Conservation (phyloP, 1,140 invertebrate genomes). For the Stegodyphus mimosarum region DNA sequence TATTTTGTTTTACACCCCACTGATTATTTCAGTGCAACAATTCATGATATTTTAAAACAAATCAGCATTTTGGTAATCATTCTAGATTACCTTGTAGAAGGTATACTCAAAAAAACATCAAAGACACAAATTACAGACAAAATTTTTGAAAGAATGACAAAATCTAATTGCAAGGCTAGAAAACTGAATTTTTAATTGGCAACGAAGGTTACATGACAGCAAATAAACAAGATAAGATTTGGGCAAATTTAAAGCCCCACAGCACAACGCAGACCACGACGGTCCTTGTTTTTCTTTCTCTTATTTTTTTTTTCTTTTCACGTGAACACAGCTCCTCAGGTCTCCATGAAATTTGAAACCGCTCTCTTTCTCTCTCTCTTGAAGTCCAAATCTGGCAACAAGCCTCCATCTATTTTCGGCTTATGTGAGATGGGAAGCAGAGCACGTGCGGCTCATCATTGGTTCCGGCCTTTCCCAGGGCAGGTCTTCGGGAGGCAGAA, state of each 20-base stretch:
- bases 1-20: too few relatives aligned
- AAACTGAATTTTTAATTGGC: constrained; percentile 52
- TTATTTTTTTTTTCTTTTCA: too few relatives aligned
- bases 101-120: too few relatives aligned
- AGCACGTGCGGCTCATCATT: too few relatives aligned
- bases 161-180: neutral
- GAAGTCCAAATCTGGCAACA: constrained; percentile 6
- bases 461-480: too few relatives aligned
- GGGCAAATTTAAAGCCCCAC: neutral
- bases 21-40: too few relatives aligned
- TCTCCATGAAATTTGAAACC: constrained; percentile 34
- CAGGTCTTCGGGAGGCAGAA: too few relatives aligned
- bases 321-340: neutral
- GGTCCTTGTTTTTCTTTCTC: too few relatives aligned
- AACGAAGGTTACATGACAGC: constrained; percentile 11
- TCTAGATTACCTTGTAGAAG: too few relatives aligned
- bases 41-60: too few relatives aligned
- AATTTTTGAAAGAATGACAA: neutral
- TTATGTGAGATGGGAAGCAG: too few relatives aligned
- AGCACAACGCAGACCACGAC: neutral
- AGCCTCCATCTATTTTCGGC: constrained; percentile 13
- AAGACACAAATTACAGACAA: constrained; percentile 14
- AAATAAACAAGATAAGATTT: neutral
- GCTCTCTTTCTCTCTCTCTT: neutral
- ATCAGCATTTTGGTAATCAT: too few relatives aligned